These are phyloP conservation scores for Procambarus virginalis DNA, from an alignment of 1,140 invertebrate genomes.

Conservation along the genomic window DNA sequence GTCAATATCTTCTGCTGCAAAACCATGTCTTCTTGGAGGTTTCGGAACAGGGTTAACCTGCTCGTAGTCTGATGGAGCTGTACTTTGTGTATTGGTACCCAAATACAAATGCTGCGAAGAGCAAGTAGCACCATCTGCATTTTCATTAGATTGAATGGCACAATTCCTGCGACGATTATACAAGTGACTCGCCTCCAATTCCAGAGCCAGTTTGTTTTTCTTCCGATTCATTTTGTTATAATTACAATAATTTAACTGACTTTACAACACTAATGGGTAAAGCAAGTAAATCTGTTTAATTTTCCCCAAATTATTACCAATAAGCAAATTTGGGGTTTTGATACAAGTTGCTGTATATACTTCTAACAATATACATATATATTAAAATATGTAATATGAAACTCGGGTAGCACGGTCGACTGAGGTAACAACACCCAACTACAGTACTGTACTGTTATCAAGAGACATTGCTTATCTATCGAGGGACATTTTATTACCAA, in stretches of 20 bases:
- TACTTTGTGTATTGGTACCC: background rate
- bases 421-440: background rate
- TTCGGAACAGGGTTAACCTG: conserved; percentile 23
- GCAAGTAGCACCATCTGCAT: background rate
- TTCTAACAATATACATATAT: no score
- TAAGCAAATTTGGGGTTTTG: no score
- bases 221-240: background rate
- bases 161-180: conserved; percentile 31
- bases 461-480: background rate
- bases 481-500: background rate
- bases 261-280: no score
- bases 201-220: conserved; percentile 8
- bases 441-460: background rate
- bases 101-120: background rate
- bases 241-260: no score
- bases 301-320: no score
- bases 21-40: background rate
- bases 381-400: background rate
- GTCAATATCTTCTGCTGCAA: background rate
- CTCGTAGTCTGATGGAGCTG: no score
- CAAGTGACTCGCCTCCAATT: conserved; percentile 25
- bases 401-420: background rate
- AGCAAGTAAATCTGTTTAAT: no score
- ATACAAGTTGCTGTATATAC: no score
- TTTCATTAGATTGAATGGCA: background rate